phyloP scores from a whole-genome alignment of 2,113 vertebrate genomes.

The Castor canadensis region DNA sequence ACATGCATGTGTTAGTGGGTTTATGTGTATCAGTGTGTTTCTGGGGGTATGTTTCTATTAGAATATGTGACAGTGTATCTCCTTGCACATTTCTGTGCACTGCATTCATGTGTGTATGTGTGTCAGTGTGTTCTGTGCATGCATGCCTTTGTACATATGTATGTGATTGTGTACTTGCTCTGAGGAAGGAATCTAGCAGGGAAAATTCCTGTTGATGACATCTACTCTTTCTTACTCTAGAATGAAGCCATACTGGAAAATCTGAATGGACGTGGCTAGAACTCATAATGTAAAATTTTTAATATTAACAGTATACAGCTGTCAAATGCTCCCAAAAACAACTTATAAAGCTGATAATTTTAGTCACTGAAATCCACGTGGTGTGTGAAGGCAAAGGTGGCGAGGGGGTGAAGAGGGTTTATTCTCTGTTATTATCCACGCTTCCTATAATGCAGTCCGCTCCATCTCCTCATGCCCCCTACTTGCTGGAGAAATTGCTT shows the following conservation, averaged over 20 bases:
- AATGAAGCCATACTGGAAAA: neutral
- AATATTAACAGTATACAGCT: neutral
- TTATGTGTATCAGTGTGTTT: neutral
- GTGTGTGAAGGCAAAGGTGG: neutral
- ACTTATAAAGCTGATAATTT: neutral
- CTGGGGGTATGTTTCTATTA: neutral
- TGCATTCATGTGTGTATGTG: neutral
- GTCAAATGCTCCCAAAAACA: neutral
- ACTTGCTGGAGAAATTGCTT: conserved; percentile 61
- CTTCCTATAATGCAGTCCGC: neutral
- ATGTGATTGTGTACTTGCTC: neutral
- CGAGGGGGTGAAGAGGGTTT: neutral
- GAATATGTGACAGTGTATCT: neutral
- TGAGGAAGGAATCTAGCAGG: neutral
- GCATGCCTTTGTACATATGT: neutral
- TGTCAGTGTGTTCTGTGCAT: neutral
- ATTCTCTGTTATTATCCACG: conserved; percentile 10
- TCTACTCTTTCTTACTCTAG: neutral
- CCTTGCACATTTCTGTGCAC: neutral
- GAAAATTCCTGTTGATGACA: neutral
- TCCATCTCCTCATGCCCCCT: neutral
- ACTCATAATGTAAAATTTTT: neutral
- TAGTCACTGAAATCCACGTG: neutral
- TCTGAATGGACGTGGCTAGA: neutral
- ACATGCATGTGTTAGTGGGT: neutral